Conservation (phyloP, 1,140 invertebrate species). For the Nylanderia fulva region DNA sequence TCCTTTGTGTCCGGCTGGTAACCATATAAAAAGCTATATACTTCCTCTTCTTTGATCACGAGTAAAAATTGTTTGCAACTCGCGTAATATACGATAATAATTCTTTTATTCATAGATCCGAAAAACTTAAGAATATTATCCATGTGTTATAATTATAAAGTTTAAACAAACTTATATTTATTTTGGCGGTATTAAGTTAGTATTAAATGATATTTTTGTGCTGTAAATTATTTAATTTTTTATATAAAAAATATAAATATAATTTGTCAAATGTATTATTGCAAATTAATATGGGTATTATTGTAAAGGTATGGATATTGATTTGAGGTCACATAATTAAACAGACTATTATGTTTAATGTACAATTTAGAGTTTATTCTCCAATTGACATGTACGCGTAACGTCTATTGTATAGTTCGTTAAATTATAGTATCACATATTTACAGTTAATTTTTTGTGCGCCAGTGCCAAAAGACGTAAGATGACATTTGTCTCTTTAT, state of each 20-base stretch:
- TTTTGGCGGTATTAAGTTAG: background rate
- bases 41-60: background rate
- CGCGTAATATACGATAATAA: background rate
- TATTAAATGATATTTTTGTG: background rate
- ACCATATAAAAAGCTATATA: slow-evolving; percentile 56
- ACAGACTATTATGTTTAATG: slow-evolving; percentile 54
- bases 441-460: slow-evolving; percentile 75
- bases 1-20: slow-evolving; percentile 64
- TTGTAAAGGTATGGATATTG: slow-evolving; percentile 37
- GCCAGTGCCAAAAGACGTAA: slow-evolving; percentile 57
- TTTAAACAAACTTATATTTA: background rate
- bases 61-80: slow-evolving; percentile 20
- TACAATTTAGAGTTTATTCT: slow-evolving; percentile 79
- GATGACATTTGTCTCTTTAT: slow-evolving; percentile 55
- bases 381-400: slow-evolving; percentile 71
- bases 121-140: background rate
- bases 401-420: slow-evolving; percentile 65
- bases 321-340: slow-evolving; percentile 46
- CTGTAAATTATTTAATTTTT: background rate
- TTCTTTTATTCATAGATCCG: background rate
- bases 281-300: background rate
- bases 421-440: slow-evolving; percentile 69
- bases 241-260: background rate
- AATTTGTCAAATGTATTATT: background rate
- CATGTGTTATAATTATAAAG: background rate